These are phyloP conservation scores for Grus americana DNA, from an alignment of 2,113 vertebrate species.

Conservation along the genomic window DNA sequence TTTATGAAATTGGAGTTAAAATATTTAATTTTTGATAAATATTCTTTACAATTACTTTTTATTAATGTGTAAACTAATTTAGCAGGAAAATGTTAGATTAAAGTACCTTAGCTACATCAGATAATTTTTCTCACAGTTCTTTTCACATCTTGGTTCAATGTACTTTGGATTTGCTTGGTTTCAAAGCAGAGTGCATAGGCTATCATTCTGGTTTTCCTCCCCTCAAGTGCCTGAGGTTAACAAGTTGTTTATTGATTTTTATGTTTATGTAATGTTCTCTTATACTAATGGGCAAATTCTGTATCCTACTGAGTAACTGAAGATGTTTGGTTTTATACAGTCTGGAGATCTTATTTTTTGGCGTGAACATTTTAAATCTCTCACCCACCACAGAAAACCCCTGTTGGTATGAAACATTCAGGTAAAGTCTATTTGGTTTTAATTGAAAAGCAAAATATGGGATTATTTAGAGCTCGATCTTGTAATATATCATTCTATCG, in stretches of 20 bases:
- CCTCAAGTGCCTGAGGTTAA: neutral
- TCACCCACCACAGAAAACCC: neutral
- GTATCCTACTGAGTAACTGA: neutral
- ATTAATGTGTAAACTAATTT: neutral
- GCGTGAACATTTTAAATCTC: neutral
- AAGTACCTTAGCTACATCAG: neutral
- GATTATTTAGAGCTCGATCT: neutral
- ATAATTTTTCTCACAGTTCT: neutral
- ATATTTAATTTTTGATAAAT: neutral
- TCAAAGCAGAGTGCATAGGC: neutral
- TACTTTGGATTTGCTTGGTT: neutral
- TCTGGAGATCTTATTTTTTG: neutral
- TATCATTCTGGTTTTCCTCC: neutral
- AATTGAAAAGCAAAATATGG: neutral
- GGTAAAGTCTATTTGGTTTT: neutral
- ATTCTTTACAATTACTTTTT: neutral
- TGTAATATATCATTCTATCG: neutral
- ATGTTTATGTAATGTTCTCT: neutral
- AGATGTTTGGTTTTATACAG: neutral
- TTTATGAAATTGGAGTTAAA: neutral
- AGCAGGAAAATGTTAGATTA: neutral
- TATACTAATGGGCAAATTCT: neutral
- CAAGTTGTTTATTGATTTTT: neutral
- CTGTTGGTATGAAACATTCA: neutral
- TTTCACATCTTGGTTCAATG: neutral